Evolutionary conservation across 2,113 vertebrate species (phyloP), one percentile per base, ranked within the genome.

Genomic region (Sula dactylatra): DNA sequence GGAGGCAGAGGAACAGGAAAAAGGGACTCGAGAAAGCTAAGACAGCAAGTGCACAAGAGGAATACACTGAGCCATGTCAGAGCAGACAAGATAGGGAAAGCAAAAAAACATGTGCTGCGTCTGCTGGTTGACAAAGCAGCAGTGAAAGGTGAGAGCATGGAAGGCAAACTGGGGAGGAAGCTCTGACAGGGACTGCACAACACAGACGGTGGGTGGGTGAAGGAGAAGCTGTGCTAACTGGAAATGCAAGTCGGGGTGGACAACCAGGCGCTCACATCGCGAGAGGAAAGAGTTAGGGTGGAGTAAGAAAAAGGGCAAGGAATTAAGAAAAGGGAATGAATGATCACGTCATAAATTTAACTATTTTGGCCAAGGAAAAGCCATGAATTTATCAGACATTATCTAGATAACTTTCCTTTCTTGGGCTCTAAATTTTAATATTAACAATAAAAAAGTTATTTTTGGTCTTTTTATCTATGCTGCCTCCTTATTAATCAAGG

Each of bases 221-320:
- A 64, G 26, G 17, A 82, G 78, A 19, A 79, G 91, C 93, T 49
- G 66, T 2, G 69, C 81, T 3, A 82, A 93, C 93, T 26, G 49
- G 94, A 96, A 96, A 82, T 62, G 84, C 93, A 52, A 82, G 95
- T 26, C 38, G 44, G 66, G 42, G 55, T 80, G 71, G 73, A 44
- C 70, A 11, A 36, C 1, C 3, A 6, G 4, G 31, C 20, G 4
- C 64, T 70, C 0, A 0, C 36, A 27, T 11, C 4, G 8, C 3
- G 19, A 52, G 22, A 94, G 31, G 10, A 16, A 72, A 78, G 76
- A 93, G 54, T 42, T 72, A 88, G 77, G 89, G 78, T 79, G 84
- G 61, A 87, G 87, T 49, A 82, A 92, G n/a, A 25, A 38, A 81
- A 69, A 96, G 56, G 24, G 49, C 52, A 34, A 90, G 49, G 54